phyloP scores from a whole-genome alignment of 2,888 invertebrate species.

The Scaptodrosophila latifasciaeformis region DNA sequence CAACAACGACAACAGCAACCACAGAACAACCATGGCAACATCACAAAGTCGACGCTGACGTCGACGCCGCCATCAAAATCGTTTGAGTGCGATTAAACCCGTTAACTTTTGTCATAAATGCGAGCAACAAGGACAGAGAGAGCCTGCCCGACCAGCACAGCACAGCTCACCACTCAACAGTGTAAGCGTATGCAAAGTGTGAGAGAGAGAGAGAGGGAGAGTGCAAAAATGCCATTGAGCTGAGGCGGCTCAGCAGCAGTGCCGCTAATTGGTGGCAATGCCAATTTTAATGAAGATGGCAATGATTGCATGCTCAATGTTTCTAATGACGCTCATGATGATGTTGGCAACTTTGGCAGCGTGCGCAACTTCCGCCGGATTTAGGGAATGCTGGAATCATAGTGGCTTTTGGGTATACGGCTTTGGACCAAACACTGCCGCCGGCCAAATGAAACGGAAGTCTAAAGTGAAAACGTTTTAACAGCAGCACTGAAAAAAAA shows the following conservation, averaged over 20 bases:
- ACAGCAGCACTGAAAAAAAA: too few species aligned
- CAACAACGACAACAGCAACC: background rate
- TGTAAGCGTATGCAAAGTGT: too few species aligned
- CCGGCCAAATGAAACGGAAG: constrained; percentile 44
- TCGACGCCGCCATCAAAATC: too few species aligned
- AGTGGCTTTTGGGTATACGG: background rate
- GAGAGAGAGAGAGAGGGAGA: background rate
- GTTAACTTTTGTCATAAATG: too few species aligned
- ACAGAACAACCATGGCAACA: background rate
- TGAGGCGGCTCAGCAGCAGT: constrained; percentile 40
- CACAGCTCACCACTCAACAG: too few species aligned
- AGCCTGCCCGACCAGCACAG: too few species aligned
- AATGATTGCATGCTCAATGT: background rate
- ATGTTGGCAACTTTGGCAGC: constrained; percentile 19
- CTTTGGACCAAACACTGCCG: constrained; percentile 8
- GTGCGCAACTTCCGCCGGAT: constrained; percentile 61
- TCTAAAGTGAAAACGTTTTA: constrained; percentile 69
- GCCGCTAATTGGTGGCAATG: constrained; percentile 60
- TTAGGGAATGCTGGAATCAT: background rate
- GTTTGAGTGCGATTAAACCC: too few species aligned
- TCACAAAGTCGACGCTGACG: constrained; percentile 22
- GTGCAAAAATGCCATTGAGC: background rate
- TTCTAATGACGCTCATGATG: too few species aligned
- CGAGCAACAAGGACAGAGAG: background rate
- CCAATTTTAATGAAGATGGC: background rate